Base-by-base conservation (phyloP, 2,113 vertebrate species). In the Spea multiplicata region DNA sequence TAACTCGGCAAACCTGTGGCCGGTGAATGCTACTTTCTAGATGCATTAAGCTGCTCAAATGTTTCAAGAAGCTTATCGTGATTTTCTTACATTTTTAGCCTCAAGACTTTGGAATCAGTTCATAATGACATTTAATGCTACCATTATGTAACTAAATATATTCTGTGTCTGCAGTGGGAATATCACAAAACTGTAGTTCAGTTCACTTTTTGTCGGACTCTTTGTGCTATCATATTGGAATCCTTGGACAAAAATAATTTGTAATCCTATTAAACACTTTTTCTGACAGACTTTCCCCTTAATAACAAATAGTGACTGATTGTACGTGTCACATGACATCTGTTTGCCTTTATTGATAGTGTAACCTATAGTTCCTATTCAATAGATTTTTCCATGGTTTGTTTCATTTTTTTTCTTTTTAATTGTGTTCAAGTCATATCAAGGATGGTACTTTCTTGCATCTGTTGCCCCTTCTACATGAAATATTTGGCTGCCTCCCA, bases 61-160 rank as follows among this genome's bases (percentile, higher is more conserved):
- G 87, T 88, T 92, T 87, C 86, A 90, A 88, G 84, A 83, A 87
- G 88, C 89, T 91, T 92, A 91, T 91, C 89, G 49, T 90, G 88
- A 88, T 87, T 90, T 88, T 89, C 87, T 91, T 83, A 88, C 86
- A 87, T 86, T 88, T n/a, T 87, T 90, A 88, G 86, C 85, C 83
- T 88, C 86, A 87, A 89, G 87, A 85, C 83, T 85, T 85, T 87
- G 84, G 85, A 91, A 87, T 74, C 16, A 84, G 80, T 87, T 91
- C 87, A 87, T 91, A 91, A 91, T 90, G 88, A 90, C 85, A 84
- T 87, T 88, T 92, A 90, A 92, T 91, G 90, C 89, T 91, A 92
- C 91, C 89, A 93, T 91, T 88, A 88, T 89, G 90, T 89, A 91
- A 91, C 87, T 91, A 86, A 89, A 91, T 88, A 87, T 87, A 86